Conservation (phyloP, 2,888 invertebrate genomes). For the Abscondita cerata region DNA sequence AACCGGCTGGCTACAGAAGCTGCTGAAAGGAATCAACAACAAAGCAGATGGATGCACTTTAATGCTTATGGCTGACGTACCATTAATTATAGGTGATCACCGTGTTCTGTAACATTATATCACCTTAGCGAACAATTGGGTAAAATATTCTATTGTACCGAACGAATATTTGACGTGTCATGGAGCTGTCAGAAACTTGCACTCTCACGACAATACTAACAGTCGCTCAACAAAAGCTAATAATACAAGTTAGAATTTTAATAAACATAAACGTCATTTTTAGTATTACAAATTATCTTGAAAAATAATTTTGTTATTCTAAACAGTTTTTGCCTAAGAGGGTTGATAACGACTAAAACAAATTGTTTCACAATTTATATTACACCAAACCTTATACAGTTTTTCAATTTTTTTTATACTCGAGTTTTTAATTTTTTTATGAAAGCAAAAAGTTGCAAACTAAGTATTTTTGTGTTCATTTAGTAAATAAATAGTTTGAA, state of each 20-base stretch:
- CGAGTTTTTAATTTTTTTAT: no score
- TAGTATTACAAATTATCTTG: slow-evolving; percentile 21
- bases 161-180: slow-evolving; percentile 43
- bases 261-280: slow-evolving; percentile 20
- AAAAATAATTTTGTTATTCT: neutral
- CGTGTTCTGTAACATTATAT: slow-evolving; percentile 52
- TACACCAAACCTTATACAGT: no score
- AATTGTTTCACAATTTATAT: no score
- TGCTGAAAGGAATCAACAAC: slow-evolving; percentile 53
- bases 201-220: slow-evolving; percentile 30
- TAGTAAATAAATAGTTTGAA: no score
- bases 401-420: no score
- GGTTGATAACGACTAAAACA: no score
- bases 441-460: no score
- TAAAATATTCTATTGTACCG: slow-evolving; percentile 51
- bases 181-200: slow-evolving; percentile 30
- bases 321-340: no score
- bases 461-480: no score
- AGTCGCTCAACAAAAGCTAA: slow-evolving; percentile 22
- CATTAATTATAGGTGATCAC: slow-evolving; percentile 58
- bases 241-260: slow-evolving; percentile 17
- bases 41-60: slow-evolving; percentile 56
- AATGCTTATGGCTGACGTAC: slow-evolving; percentile 56
- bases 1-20: slow-evolving; percentile 44
- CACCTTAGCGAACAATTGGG: slow-evolving; percentile 50